Evolutionary conservation across 2,888 invertebrate species (phyloP).

Genomic region (Bellardia bayeri): DNA sequence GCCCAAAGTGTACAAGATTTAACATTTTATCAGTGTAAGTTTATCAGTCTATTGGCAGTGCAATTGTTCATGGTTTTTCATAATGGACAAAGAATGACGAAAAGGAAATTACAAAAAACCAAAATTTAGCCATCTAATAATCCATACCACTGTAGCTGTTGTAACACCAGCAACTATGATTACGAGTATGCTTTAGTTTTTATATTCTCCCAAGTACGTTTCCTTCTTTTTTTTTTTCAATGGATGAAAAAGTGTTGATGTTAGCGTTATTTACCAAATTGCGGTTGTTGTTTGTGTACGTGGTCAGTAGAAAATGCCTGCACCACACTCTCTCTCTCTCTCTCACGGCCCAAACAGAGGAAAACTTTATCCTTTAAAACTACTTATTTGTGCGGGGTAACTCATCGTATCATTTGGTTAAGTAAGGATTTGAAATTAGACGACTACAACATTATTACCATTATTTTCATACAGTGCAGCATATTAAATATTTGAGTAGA

Average conservation of each 20-base stretch:
- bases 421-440: conserved; percentile 17
- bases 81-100: conserved; percentile 21
- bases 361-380: conserved; percentile 49
- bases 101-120: neutral
- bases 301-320: conserved; percentile 48
- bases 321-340: neutral
- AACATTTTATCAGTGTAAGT: conserved; percentile 24
- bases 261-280: conserved; percentile 64
- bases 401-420: conserved; percentile 1
- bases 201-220: neutral
- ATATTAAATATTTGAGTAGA: conserved; percentile 1
- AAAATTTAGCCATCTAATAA: conserved; percentile 47
- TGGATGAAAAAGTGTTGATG: conserved; percentile 38
- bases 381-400: conserved; percentile 10
- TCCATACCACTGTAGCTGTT: conserved; percentile 18
- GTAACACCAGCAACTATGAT: conserved; percentile 5
- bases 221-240: neutral
- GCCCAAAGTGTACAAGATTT: conserved; percentile 43
- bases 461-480: neutral
- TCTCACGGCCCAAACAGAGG: neutral
- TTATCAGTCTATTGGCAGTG: conserved; percentile 31
- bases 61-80: conserved; percentile 44
- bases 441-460: neutral
- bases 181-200: conserved; percentile 24
- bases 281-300: conserved; percentile 61